phyloP scores from a whole-genome alignment of 1,140 invertebrate genomes.

The Drosophila takahashii region DNA sequence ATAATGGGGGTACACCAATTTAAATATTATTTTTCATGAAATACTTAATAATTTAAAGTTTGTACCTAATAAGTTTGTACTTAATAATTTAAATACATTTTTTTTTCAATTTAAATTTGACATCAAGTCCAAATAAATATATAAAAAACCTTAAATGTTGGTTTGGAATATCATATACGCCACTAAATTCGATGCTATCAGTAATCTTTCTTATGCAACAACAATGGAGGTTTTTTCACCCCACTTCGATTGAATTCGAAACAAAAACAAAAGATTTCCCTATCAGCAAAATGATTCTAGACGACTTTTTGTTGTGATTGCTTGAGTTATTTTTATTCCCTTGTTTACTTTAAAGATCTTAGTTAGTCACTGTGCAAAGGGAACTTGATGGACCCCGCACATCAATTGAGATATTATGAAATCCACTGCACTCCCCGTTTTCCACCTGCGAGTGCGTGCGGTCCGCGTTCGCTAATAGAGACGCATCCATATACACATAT shows the following conservation, averaged over 20 bases:
- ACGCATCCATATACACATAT: conserved; percentile 55
- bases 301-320: no score
- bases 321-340: no score
- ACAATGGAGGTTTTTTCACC: background rate
- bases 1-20: no score
- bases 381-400: conserved; percentile 23
- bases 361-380: conserved; percentile 40
- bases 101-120: no score
- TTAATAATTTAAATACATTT: no score
- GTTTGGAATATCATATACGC: background rate
- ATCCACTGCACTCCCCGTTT: conserved; percentile 25
- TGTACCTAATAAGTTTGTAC: no score
- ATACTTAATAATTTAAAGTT: no score
- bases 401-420: conserved; percentile 81
- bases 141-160: no score
- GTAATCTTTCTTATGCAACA: background rate
- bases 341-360: no score
- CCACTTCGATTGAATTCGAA: background rate
- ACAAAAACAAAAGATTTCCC: background rate
- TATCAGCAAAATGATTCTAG: background rate
- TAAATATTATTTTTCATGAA: no score
- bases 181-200: background rate
- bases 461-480: conserved; percentile 64
- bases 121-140: no score
- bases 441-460: conserved; percentile 61